phyloP scores from a whole-genome alignment of 1,140 invertebrate species.

The Drosophila pruinosa region DNA sequence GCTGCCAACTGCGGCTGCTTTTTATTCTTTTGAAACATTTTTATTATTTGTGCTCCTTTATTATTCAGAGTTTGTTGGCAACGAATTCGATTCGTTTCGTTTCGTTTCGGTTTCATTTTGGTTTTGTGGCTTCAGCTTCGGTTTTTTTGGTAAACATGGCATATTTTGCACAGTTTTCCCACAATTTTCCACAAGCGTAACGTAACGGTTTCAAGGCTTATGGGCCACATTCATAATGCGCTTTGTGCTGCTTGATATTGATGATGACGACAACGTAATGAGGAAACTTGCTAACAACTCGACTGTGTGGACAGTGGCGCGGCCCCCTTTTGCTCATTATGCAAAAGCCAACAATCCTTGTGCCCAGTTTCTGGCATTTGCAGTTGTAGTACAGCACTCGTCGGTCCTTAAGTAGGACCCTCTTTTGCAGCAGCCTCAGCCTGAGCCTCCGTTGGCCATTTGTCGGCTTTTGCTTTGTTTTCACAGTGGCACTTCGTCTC shows the following conservation, averaged over 20 bases:
- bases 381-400: conserved; percentile 26
- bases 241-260: conserved; percentile 12
- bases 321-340: conserved; percentile 27
- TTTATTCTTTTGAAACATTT: conserved; percentile 64
- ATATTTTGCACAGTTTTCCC: not conserved
- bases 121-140: not conserved
- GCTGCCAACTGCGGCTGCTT: not conserved
- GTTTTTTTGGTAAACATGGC: conserved; percentile 6
- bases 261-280: conserved; percentile 38
- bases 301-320: too few species aligned
- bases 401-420: conserved; percentile 12
- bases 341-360: conserved; percentile 30
- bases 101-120: conserved; percentile 1
- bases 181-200: too few species aligned
- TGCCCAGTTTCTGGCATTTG: not conserved
- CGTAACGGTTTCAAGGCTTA: conserved; percentile 21
- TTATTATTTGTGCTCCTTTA: conserved; percentile 34
- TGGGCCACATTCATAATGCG: not conserved
- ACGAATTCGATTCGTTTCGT: conserved; percentile 33
- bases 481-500: conserved; percentile 9
- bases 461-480: conserved; percentile 49
- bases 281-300: conserved; percentile 38
- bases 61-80: conserved; percentile 22
- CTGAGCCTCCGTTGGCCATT: conserved; percentile 42
- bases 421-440: not conserved